These are phyloP conservation scores for Pitta sordida DNA, from an alignment of 2,113 vertebrate species.

Conservation along the genomic window DNA sequence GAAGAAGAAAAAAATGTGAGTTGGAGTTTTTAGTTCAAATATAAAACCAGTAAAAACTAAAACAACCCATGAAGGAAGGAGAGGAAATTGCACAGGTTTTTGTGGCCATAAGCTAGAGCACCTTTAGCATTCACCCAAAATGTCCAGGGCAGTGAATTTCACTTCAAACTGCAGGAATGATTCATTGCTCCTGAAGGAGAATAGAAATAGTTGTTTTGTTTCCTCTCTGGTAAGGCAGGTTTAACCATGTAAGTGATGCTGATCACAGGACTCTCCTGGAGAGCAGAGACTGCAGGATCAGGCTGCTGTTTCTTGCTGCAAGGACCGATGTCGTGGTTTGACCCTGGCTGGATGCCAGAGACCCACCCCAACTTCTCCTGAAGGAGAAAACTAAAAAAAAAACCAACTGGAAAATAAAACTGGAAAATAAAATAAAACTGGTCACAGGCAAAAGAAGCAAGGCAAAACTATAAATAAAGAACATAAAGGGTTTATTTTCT, in stretches of 20 bases:
- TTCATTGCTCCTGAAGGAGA: not conserved
- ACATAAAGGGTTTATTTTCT: too few relatives aligned
- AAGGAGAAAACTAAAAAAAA: too few relatives aligned
- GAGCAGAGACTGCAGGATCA: not conserved
- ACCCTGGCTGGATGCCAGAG: too few relatives aligned
- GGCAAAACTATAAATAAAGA: too few relatives aligned
- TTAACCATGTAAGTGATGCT: not conserved
- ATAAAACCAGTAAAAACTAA: not conserved
- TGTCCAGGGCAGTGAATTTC: not conserved
- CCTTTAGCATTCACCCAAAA: not conserved
- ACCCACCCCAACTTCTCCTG: too few relatives aligned
- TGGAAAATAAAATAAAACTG: too few relatives aligned
- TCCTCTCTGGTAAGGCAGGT: not conserved
- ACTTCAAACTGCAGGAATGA: not conserved
- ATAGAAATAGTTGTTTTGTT: not conserved
- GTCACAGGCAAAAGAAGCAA: too few relatives aligned
- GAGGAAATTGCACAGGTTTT: not conserved
- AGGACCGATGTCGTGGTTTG: too few relatives aligned
- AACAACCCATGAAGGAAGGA: not conserved
- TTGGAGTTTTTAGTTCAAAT: not conserved
- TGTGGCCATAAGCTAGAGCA: not conserved
- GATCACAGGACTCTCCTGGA: not conserved
- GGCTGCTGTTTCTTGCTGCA: not conserved
- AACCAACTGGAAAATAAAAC: too few relatives aligned
- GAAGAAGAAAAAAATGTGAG: not conserved